A percentile compares a stretch with the other conserved stretches of the same genome.
Evolutionary conservation across 2,113 vertebrate genomes (phyloP).

Genomic region (Monarcha castaneiventris): DNA sequence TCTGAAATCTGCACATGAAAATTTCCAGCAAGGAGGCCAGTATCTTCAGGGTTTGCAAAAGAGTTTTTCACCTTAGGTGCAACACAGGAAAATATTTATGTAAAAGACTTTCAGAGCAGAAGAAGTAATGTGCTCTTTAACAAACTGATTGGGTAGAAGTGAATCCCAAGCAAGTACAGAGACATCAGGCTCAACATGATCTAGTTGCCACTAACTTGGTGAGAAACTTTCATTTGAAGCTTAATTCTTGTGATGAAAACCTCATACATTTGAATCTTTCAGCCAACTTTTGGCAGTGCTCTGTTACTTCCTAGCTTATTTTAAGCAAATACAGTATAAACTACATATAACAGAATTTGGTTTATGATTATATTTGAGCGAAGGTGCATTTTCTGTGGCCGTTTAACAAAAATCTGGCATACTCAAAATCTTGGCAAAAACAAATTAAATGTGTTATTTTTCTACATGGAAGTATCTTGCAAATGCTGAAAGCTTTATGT

Average conservation of each 20-base stretch:
- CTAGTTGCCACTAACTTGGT: background rate
- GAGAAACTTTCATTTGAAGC: background rate
- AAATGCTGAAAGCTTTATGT: background rate
- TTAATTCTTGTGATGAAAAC: background rate
- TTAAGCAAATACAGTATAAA: background rate
- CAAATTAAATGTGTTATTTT: background rate
- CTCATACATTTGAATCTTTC: background rate
- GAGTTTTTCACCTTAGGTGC: background rate
- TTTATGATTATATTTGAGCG: background rate
- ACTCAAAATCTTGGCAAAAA: background rate
- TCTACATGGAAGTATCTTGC: background rate
- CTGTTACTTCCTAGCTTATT: background rate
- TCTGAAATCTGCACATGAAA: background rate
- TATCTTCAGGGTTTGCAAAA: background rate
- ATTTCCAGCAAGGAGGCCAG: background rate
- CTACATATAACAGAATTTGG: background rate
- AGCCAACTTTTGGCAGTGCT: background rate
- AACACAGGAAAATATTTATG: background rate
- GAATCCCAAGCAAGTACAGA: background rate
- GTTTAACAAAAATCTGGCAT: background rate
- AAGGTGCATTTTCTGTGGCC: background rate
- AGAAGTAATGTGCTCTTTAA: background rate
- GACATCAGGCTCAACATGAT: background rate
- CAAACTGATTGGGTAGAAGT: background rate
- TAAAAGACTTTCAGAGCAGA: background rate